Percentiles rank a stretch among this genome's conserved stretches.
Evolutionary conservation across 2,113 vertebrate species (phyloP).

Genomic region (Phoenicopterus ruber): DNA sequence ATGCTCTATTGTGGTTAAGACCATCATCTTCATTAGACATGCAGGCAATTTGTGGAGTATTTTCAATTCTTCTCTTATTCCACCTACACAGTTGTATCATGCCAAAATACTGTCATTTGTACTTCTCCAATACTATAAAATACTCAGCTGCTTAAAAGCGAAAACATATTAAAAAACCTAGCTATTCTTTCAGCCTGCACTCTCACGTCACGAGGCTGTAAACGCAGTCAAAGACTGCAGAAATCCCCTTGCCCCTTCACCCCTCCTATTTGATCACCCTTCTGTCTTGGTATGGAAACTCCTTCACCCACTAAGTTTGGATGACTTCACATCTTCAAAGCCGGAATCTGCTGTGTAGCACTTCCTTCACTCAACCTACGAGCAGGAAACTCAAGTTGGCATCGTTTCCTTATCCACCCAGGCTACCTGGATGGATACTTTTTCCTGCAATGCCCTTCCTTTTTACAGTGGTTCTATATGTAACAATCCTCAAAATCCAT

Average conservation of each 20-base stretch:
- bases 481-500: background rate
- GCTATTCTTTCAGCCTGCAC: background rate
- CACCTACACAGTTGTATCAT: background rate
- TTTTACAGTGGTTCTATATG: background rate
- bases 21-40: conserved; percentile 45
- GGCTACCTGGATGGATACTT: background rate
- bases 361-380: background rate
- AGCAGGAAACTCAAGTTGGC: background rate
- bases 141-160: background rate
- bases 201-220: background rate
- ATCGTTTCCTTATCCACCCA: background rate
- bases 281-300: background rate
- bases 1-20: conserved; percentile 31
- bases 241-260: background rate
- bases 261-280: background rate
- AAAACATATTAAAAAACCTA: background rate
- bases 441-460: background rate
- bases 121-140: background rate
- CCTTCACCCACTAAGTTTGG: background rate
- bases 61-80: conserved; percentile 19
- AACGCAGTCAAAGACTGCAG: background rate
- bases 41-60: conserved; percentile 20
- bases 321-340: background rate
- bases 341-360: background rate
- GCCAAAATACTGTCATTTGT: background rate